Conservation (phyloP, 1,140 invertebrate genomes). For the Heterodera carotae region DNA sequence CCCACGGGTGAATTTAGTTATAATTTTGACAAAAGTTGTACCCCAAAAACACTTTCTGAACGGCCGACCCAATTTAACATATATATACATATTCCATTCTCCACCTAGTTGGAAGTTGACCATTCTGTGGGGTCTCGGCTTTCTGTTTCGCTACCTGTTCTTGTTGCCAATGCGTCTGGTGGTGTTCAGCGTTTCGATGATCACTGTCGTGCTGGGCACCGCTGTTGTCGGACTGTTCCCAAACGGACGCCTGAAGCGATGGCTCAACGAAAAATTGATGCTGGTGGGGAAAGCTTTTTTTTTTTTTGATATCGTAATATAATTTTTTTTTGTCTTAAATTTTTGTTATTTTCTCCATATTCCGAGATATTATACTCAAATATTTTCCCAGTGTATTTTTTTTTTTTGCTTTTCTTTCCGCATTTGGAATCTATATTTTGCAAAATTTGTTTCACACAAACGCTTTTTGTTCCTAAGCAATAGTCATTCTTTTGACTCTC, state of each 20-base stretch:
- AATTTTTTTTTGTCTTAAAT: no score
- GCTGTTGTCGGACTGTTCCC: constrained; percentile 61
- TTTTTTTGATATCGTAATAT: not conserved
- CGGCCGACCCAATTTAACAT: no score
- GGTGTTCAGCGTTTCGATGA: constrained; percentile 56
- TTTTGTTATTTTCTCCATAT: no score
- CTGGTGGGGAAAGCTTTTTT: constrained; percentile 7
- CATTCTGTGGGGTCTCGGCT: constrained; percentile 55
- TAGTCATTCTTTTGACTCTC: no score
- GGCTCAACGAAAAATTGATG: constrained; percentile 46
- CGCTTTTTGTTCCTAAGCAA: not conserved
- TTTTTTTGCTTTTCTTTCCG: not conserved
- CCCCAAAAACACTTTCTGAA: no score
- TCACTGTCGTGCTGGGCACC: constrained; percentile 52
- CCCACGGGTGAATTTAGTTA: no score
- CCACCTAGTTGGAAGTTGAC: constrained; percentile 63
- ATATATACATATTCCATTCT: no score
- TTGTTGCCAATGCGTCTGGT: constrained; percentile 57
- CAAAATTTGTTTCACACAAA: no score
- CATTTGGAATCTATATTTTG: no score
- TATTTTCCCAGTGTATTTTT: not conserved
- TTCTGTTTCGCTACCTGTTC: constrained; percentile 60
- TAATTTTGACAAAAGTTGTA: no score
- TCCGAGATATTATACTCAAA: no score
- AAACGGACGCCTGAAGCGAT: constrained; percentile 43